Evolutionary conservation across 2,113 vertebrate species (phyloP).

Genomic region (Daubentonia madagascariensis): DNA sequence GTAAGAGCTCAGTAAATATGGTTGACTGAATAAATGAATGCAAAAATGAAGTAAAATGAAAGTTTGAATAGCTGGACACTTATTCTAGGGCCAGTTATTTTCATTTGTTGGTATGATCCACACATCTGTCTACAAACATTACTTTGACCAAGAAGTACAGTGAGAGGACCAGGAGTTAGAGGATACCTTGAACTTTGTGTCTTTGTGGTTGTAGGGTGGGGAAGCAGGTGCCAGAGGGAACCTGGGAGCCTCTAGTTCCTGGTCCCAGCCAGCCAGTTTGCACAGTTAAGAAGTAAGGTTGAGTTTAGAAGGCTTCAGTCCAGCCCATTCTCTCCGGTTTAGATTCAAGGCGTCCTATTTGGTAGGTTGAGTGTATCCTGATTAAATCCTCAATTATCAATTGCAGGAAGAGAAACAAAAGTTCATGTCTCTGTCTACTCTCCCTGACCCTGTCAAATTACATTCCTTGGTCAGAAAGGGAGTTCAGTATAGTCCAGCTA

Average conservation of each 20-base stretch:
- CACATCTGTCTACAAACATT: not conserved
- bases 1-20: not conserved
- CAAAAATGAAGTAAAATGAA: not conserved
- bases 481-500: not conserved
- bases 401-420: not conserved
- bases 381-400: not conserved
- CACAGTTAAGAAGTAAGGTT: not conserved
- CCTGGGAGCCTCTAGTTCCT: not conserved
- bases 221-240: not conserved
- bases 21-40: not conserved
- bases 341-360: not conserved
- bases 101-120: not conserved
- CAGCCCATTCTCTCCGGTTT: not conserved
- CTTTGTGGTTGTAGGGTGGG: rapidly evolving
- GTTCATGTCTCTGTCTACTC: not conserved
- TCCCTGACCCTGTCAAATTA: not conserved
- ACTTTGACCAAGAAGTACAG: not conserved
- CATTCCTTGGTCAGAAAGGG: not conserved
- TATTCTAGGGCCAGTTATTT: not conserved
- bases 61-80: not conserved
- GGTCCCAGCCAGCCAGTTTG: not conserved
- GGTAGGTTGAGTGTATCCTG: not conserved
- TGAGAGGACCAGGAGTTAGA: not conserved
- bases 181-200: not conserved
- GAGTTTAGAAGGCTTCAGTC: not conserved